Percentiles rank a stretch among this genome's conserved stretches.
Conservation (phyloP, 2,113 vertebrate genomes). For the Climacteris rufus region DNA sequence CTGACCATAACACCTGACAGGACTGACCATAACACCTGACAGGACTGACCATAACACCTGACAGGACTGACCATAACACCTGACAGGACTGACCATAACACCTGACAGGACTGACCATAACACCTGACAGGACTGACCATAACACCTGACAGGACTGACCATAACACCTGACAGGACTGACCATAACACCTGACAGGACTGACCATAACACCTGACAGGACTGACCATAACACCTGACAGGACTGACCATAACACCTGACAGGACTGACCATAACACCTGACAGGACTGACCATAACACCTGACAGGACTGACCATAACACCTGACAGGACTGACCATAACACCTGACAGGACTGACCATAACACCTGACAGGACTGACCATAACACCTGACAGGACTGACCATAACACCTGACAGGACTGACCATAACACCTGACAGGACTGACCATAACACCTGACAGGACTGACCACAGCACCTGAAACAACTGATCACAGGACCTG, state of each 20-base stretch:
- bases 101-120: background rate
- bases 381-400: no score
- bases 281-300: background rate
- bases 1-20: background rate
- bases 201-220: no score
- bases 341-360: no score
- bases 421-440: background rate
- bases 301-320: background rate
- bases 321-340: accelerated
- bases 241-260: background rate
- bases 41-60: background rate
- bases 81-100: background rate
- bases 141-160: accelerated
- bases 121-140: background rate
- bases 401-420: background rate
- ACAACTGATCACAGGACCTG: background rate
- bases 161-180: background rate
- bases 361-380: background rate
- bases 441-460: background rate
- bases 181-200: background rate
- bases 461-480: background rate
- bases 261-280: background rate
- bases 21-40: no score
- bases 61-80: background rate
- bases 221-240: background rate